A percentile compares a stretch with the other conserved stretches of the same genome.
These are phyloP conservation scores for Eubasilissa regina DNA, from an alignment of 1,140 invertebrate genomes.

Conservation along the genomic window DNA sequence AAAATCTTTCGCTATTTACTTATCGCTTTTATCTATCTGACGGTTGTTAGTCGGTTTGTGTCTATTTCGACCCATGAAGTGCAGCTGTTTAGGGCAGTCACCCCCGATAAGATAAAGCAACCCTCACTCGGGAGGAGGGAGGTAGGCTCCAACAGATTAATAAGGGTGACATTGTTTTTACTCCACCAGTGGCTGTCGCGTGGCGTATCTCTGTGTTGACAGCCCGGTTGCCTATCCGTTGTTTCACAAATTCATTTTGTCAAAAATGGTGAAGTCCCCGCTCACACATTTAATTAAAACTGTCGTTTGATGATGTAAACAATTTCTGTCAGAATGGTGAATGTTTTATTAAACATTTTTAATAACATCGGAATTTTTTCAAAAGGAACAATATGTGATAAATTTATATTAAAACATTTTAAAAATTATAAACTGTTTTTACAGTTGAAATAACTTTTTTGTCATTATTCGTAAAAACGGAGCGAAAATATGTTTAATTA, in stretches of 20 bases:
- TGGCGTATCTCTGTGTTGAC: constrained; percentile 47
- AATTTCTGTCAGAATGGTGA: constrained; percentile 5
- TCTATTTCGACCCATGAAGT: constrained; percentile 19
- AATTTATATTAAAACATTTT: neutral
- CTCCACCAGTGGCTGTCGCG: constrained; percentile 16
- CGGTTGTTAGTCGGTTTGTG: neutral
- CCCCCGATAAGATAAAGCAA: constrained; percentile 57
- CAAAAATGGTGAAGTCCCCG: constrained; percentile 13
- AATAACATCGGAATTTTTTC: neutral
- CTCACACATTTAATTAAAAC: constrained; percentile 34
- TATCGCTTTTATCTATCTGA: neutral
- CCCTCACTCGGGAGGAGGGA: neutral
- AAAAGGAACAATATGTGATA: neutral
- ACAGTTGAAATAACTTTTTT: constrained; percentile 1
- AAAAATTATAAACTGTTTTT: neutral
- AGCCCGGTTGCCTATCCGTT: constrained; percentile 17
- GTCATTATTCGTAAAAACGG: neutral
- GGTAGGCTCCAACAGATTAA: constrained; percentile 45
- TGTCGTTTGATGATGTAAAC: neutral
- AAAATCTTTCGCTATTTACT: neutral
- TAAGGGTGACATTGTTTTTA: constrained; percentile 57
- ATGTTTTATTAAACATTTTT: constrained; percentile 23
- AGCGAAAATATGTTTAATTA: constrained; percentile 48
- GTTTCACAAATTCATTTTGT: constrained; percentile 7
- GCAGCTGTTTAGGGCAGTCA: constrained; percentile 56